Evolutionary conservation across 2,797 vertebrate species (phyloP).

Genomic region (Valencia hispanica): DNA sequence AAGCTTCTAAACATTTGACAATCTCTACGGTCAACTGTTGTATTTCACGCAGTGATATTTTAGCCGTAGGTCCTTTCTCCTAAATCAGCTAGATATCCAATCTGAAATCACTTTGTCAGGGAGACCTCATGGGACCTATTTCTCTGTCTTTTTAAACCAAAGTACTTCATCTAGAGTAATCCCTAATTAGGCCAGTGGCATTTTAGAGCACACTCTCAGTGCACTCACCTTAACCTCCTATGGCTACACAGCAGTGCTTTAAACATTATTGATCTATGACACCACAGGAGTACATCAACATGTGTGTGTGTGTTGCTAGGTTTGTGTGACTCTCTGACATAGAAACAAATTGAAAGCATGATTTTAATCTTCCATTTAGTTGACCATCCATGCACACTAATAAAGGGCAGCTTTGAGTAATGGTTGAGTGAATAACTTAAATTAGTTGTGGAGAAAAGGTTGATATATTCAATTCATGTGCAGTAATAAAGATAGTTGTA

Average conservation of each 20-base stretch:
- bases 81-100: slow-evolving; percentile 52
- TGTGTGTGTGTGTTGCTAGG: slow-evolving; percentile 4
- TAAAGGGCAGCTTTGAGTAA: slow-evolving; percentile 28
- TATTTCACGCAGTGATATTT: slow-evolving; percentile 22
- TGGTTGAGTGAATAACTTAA: slow-evolving; percentile 20
- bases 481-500: not conserved
- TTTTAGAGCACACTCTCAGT: slow-evolving; percentile 61
- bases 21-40: not conserved
- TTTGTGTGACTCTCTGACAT: not conserved
- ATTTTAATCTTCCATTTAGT: slow-evolving; percentile 16
- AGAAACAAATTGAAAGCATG: slow-evolving; percentile 33
- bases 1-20: not conserved
- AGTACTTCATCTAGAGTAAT: slow-evolving; percentile 72
- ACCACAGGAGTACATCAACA: slow-evolving; percentile 39
- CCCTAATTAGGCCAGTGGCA: slow-evolving; percentile 75
- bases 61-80: slow-evolving; percentile 15
- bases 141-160: slow-evolving; percentile 63
- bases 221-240: slow-evolving; percentile 57
- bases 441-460: not conserved
- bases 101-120: slow-evolving; percentile 50
- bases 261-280: slow-evolving; percentile 68
- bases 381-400: slow-evolving; percentile 25
- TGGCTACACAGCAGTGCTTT: slow-evolving; percentile 54
- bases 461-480: not conserved
- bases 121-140: slow-evolving; percentile 45